Conservation (phyloP, 2,888 invertebrate genomes). For the Leucophora obtusa region DNA sequence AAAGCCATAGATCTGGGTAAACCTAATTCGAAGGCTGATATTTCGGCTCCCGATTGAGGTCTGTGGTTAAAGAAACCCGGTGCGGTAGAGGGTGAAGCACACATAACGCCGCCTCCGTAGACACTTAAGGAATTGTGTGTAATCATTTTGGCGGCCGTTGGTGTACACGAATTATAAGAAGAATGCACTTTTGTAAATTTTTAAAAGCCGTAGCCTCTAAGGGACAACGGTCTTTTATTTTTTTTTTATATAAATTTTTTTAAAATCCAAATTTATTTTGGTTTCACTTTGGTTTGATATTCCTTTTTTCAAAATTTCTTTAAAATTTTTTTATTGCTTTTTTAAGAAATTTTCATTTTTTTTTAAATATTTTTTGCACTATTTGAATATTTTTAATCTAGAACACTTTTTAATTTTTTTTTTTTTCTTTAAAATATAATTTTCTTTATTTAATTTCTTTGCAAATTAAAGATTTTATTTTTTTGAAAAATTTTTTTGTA, state of each 20-base stretch:
- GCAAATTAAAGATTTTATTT: slow-evolving; percentile 40
- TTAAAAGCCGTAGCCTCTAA: slow-evolving; percentile 63
- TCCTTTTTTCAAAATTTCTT: slow-evolving; percentile 21
- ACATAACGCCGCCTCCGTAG: slow-evolving; percentile 80
- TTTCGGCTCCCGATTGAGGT: slow-evolving; percentile 77
- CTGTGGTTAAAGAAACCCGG: slow-evolving; percentile 79
- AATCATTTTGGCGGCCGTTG: slow-evolving; percentile 79
- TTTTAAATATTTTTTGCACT: slow-evolving; percentile 56
- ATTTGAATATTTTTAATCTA: slow-evolving; percentile 26
- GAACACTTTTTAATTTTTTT: slow-evolving; percentile 26
- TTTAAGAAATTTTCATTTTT: slow-evolving; percentile 40
- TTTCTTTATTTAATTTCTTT: slow-evolving; percentile 48
- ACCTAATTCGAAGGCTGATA: slow-evolving; percentile 78
- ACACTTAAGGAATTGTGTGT: slow-evolving; percentile 79
- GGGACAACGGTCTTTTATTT: slow-evolving; percentile 60
- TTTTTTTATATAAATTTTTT: slow-evolving; percentile 38
- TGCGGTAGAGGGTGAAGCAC: slow-evolving; percentile 79
- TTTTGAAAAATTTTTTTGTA: slow-evolving; percentile 25
- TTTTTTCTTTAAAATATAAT: slow-evolving; percentile 14
- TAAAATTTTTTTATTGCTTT: slow-evolving; percentile 40
- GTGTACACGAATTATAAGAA: slow-evolving; percentile 71
- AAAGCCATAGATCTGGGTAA: slow-evolving; percentile 81
- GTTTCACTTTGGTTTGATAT: slow-evolving; percentile 56
- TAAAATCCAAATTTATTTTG: slow-evolving; percentile 54
- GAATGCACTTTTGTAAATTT: slow-evolving; percentile 73